Evolutionary conservation across 2,797 vertebrate genomes (phyloP).

Genomic region (Falco novaeseelandiae): DNA sequence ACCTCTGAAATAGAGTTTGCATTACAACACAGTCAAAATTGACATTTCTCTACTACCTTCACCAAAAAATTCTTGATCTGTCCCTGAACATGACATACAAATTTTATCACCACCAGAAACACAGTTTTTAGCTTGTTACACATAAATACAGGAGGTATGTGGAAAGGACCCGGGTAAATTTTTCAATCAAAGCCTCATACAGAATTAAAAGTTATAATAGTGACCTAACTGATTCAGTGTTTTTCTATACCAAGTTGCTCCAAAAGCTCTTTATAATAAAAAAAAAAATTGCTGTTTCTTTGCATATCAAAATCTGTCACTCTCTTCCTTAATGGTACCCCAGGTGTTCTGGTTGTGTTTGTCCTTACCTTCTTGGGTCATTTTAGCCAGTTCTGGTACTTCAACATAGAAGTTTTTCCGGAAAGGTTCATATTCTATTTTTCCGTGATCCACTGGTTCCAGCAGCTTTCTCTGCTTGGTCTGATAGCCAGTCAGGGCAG

Average conservation of each 20-base stretch:
- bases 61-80: neutral
- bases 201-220: neutral
- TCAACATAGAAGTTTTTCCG: constrained; percentile 99
- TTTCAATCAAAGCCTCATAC: neutral
- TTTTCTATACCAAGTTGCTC: neutral
- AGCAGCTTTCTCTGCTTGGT: constrained; percentile 97
- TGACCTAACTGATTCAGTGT: neutral
- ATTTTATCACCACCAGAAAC: neutral
- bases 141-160: neutral
- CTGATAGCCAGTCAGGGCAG: constrained; percentile 95
- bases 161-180: neutral
- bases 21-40: constrained; percentile 10
- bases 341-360: neutral
- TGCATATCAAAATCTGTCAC: neutral
- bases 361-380: constrained; percentile 89
- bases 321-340: neutral
- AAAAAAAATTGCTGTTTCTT: neutral
- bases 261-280: neutral
- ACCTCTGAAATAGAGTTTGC: constrained; percentile 84
- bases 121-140: neutral
- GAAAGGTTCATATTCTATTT: constrained; percentile 95
- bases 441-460: constrained; percentile 96
- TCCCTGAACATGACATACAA: neutral
- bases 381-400: constrained; percentile 94
- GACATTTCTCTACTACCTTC: neutral